Base-by-base conservation (phyloP, 2,797 vertebrate genomes). In the Falco columbarius region DNA sequence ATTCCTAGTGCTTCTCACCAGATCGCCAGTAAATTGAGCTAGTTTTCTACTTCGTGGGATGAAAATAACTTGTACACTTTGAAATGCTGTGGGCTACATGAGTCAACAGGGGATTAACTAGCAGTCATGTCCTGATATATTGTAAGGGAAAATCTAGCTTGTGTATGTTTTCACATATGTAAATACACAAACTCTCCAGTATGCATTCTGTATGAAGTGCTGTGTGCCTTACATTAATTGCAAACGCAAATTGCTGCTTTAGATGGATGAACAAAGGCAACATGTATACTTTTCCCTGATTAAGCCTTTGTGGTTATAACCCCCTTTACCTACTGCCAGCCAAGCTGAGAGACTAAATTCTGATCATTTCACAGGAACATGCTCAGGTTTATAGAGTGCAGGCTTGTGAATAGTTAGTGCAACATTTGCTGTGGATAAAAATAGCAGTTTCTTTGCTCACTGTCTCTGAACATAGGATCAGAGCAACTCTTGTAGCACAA, bases 221-320 rank as follows among this genome's bases (percentile, higher is more conserved):
- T 67, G 17, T 0, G 4, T 24, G 30, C 34, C 21, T 26, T 55
- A 24, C 19, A 8, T 2, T 2, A 63, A 66, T 2, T 20, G 14
- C 55, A 87, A 87, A 56, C 19, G 51, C n/a, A 51, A 49, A 29
- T 6, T 40, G 32, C 12, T 76, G 38, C 62, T 66, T 80, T 58
- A 52, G 72, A 42, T 14, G 34, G 21, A 23, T 22, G n/a, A n/a
- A 54, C 49, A 82, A 56, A 49, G 15, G 38, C 47, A 87, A 29
- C 0, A 5, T 27, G 3, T 34, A 10, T 46, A 10, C 20, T 52
- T 88, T 54, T 55, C 54, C 29, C 32, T 36, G 19, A 47, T 40
- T 27, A 38, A 89, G 4, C 15, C 8, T 44, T n/a, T 49, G 42
- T 66, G 58, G 36, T 67, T 87, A 22, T 47, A 70, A 59, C 5